Evolutionary conservation across 1,140 invertebrate genomes (phyloP), one percentile per base, ranked within the genome.

Genomic region (Orius laevigatus): DNA sequence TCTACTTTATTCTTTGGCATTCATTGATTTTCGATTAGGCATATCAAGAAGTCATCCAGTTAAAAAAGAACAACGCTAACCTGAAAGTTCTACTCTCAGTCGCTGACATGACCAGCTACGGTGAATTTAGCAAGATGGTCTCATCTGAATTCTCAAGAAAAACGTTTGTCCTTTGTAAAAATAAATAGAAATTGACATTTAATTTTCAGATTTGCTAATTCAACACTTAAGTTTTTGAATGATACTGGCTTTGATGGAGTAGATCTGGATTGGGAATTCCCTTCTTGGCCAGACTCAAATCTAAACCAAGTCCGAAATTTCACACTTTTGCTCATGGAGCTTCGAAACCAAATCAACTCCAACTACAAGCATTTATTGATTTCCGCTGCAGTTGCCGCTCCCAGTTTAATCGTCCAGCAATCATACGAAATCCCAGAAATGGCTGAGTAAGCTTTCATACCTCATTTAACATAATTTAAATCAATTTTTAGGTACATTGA

Each of bases 191-290:
- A 38, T 38, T 38, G 10, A 38, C 35, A 46, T 56, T 8, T 54
- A 4, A 25, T 42, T 59, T 60, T 16, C 52, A 76, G 71, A 48
- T 87, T 89, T 60, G 77, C 86, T 38, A 65, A 65, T 51, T 78
- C 79, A 2, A 64, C 81, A 2, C 68, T 78, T 51, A 59, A 69
- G 41, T 62, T 75, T 9, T 61, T 82, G n/a, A 67, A 69, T 50
- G 63, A 63, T n/a, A 76, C 75, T 55, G 65, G 66, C 47, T 64
- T 89, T 12, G 83, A 89, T 66, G 86, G 86, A 16, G 64, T 89
- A 5, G 86, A 91, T 62, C 60, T 89, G 36, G 86, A 91, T 58
- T 90, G 84, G 84, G 86, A 92, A 62, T 91, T 88, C 62, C 87
- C 88, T 8, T 72, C 68, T 2, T 66, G 74, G 43, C 63, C 72